Base-by-base conservation (phyloP, 1,140 invertebrate species). In the Drosophila malerkotliana region DNA sequence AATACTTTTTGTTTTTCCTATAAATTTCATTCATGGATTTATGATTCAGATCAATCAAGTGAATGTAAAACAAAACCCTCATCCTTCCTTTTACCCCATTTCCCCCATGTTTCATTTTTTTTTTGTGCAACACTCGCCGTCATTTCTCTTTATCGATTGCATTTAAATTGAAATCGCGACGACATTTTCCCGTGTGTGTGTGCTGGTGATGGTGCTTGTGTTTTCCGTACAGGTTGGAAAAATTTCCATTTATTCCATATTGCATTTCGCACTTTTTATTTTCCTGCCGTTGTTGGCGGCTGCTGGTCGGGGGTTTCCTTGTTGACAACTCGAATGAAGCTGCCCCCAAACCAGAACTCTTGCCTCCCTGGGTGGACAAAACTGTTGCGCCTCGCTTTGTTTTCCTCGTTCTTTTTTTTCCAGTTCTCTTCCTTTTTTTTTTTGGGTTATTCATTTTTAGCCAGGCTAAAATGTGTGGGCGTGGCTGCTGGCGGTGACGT, bases 311-410 rank as follows among this genome's bases (percentile, higher is more conserved):
- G 53, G 53, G 47, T 60, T 71, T 55, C 59, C 62, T 77, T 62
- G 68, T 58, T 74, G 59, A 51, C 55, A 54, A 71, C 67, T 69
- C 64, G 44, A 69, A 69, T 63, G 60, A 75, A 73, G 69, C 69
- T 55, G 72, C 44, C 55, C 21, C 41, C 45, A 53, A 56, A 56
- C 67, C 53, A 34, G 15, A 53, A n/a, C 18, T 41, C 54, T 71
- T 21, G 41, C 18, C 26, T n/a, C n/a, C n/a, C 47, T 48, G 61
- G 34, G 68, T 58, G 77, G 78, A 74, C 81, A 75, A 81, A 87
- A 88, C 83, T 87, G 82, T 87, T 87, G 82, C 83, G 82, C 82
- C 74, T 87, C 51, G 78, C 62, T 67, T 79, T 87, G 74, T 87
- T 63, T 59, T 39, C 52, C 14, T 21, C 21, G 21, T 21, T 21